Base-by-base conservation (phyloP, 2,113 vertebrate species). In the Nycticebus coucang region DNA sequence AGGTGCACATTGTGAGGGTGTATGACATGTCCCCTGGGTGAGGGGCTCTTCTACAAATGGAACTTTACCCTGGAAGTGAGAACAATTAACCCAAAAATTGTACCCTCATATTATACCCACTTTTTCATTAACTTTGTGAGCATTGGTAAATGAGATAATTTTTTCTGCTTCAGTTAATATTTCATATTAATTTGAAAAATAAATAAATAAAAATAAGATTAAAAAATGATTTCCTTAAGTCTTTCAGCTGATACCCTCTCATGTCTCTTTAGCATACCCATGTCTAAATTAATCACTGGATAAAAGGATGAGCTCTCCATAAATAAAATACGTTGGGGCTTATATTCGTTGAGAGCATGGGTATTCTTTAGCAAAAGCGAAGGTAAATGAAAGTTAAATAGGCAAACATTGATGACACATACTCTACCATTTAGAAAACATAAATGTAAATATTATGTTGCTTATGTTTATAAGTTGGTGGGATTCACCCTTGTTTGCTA, bases 321-420 rank as follows among this genome's bases (percentile, higher is more conserved):
- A 33, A 28, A 62, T 7, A n/a, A 35, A 57, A 64, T 5, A 84
- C 3, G 50, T 68, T 37, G 15, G 30, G 0, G 45, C 14, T 35
- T 26, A 57, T 8, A 22, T 1, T 4, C 11, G 37, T 57, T 18
- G 24, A 35, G 50, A 26, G 0, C n/a, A 22, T 7, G 4, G 4
- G 1, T 3, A 26, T 72, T 69, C 35, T 82, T 91, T 64, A 41
- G 28, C 17, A 72, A 92, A 35, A 91, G 50, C 14, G 59, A 28
- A 89, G 24, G 7, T 24, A 55, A 59, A 59, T 50, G 26, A 4
- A 3, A 8, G 5, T 50, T 35, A 35, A 77, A 59, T 11, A 66
- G 18, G 41, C 15, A 72, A 35, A 15, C 9, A 22, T 18, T 17
- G 87, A 24, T 22, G 13, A 7, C 45, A 21, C 15, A 12, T 26